These are phyloP conservation scores for Pararge aegeria DNA, from an alignment of 1,140 invertebrate genomes.

Conservation along the genomic window DNA sequence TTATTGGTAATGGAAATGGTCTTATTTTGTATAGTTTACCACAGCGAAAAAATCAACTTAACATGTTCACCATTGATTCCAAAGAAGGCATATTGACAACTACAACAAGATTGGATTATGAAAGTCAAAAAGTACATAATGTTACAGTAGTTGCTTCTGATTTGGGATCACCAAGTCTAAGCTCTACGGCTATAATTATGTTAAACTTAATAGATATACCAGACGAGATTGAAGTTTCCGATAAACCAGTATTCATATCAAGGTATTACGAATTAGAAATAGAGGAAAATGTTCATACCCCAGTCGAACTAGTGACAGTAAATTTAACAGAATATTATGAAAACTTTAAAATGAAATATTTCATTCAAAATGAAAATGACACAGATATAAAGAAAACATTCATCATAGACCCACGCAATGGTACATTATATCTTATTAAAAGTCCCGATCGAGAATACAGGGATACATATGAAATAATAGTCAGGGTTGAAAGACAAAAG, in stretches of 20 bases:
- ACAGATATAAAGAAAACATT: conserved; percentile 81
- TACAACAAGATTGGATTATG: conserved; percentile 86
- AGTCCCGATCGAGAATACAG: conserved; percentile 85
- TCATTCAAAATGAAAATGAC: conserved; percentile 81
- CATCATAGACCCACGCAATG: conserved; percentile 86
- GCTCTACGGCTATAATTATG: conserved; percentile 87
- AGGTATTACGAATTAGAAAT: conserved; percentile 89
- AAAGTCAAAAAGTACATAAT: conserved; percentile 84
- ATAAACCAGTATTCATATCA: conserved; percentile 84
- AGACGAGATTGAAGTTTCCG: conserved; percentile 77
- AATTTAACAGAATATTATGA: conserved; percentile 83
- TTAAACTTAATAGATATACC: conserved; percentile 85
- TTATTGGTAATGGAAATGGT: conserved; percentile 90
- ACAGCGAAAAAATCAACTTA: conserved; percentile 81
- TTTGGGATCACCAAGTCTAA: conserved; percentile 89
- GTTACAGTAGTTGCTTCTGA: conserved; percentile 91
- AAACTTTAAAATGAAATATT: conserved; percentile 81
- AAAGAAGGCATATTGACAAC: conserved; percentile 90
- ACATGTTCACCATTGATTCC: conserved; percentile 88
- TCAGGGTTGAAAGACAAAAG: conserved; percentile 85
- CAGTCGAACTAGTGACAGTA: conserved; percentile 84
- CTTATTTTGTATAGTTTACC: conserved; percentile 87
- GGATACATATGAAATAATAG: conserved; percentile 83
- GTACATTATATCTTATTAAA: conserved; percentile 84
- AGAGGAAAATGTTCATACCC: conserved; percentile 86